Evolutionary conservation across 2,113 vertebrate genomes (phyloP).

Genomic region (Tragulus kanchil): DNA sequence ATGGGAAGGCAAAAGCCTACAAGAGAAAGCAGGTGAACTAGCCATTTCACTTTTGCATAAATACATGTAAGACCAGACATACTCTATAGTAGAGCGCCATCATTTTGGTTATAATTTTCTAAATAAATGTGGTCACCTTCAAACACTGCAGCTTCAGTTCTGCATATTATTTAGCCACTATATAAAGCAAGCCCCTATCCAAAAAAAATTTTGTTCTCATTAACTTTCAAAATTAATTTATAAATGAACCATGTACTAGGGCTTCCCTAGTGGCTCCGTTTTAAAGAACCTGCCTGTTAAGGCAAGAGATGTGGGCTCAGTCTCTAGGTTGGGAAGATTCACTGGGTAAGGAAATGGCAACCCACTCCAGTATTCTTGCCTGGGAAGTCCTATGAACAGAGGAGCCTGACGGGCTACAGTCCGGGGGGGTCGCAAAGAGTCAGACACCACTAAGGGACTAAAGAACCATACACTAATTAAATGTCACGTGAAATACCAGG

Average conservation of each 20-base stretch:
- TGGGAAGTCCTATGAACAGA: neutral
- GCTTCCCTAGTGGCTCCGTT: neutral
- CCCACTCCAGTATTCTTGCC: neutral
- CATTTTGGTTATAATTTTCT: constrained; percentile 4
- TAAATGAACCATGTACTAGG: neutral
- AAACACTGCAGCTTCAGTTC: neutral
- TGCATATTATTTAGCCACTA: neutral
- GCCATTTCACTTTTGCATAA: neutral
- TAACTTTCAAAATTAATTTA: neutral
- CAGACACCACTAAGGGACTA: neutral
- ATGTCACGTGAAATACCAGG: neutral
- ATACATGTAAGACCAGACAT: neutral
- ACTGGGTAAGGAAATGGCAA: neutral
- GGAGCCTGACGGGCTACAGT: neutral
- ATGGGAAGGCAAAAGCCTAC: neutral
- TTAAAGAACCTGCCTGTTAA: neutral
- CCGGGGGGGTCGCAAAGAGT: neutral
- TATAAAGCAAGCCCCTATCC: neutral
- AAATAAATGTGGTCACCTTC: neutral
- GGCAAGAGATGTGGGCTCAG: neutral
- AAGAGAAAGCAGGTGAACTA: neutral
- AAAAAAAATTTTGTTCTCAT: too few species aligned
- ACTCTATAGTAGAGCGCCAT: neutral
- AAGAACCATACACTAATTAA: neutral
- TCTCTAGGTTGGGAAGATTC: neutral